A percentile compares a stretch with the other conserved stretches of the same genome.
phyloP scores from a whole-genome alignment of 2,888 invertebrate species.

The Pecten maximus region DNA sequence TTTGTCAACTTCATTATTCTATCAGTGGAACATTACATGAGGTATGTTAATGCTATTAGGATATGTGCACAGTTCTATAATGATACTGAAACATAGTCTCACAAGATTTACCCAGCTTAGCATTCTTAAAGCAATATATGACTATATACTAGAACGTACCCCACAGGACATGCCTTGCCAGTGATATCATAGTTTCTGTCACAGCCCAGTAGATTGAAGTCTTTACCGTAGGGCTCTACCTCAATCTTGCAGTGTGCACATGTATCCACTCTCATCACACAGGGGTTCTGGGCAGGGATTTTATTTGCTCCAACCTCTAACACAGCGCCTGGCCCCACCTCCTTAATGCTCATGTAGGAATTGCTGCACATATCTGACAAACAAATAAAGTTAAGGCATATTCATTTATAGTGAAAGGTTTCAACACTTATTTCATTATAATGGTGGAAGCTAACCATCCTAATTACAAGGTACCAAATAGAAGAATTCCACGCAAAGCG shows the following conservation, averaged over 20 bases:
- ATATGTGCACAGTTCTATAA: too few relatives aligned
- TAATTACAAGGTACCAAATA: too few relatives aligned
- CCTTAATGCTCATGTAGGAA: background rate
- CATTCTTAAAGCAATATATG: too few relatives aligned
- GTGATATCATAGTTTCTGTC: slow-evolving; percentile 31
- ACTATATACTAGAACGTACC: background rate
- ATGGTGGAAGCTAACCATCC: too few relatives aligned
- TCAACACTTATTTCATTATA: too few relatives aligned
- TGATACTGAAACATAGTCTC: too few relatives aligned
- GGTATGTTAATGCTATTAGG: too few relatives aligned
- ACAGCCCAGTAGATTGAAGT: slow-evolving; percentile 19
- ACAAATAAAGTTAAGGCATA: background rate
- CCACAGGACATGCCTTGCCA: background rate
- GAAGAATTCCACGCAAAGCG: too few relatives aligned
- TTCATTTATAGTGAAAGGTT: background rate
- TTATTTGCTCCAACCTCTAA: background rate
- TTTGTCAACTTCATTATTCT: too few relatives aligned
- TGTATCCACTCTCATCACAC: background rate
- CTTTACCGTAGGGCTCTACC: background rate
- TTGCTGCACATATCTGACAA: background rate
- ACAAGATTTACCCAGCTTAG: too few relatives aligned
- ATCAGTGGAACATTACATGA: too few relatives aligned
- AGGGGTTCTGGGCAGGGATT: background rate
- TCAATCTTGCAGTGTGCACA: background rate
- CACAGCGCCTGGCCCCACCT: background rate